A percentile compares a stretch with the other conserved stretches of the same genome.
These are phyloP conservation scores for Zapornia atra DNA, from an alignment of 2,113 vertebrate species.

Conservation along the genomic window DNA sequence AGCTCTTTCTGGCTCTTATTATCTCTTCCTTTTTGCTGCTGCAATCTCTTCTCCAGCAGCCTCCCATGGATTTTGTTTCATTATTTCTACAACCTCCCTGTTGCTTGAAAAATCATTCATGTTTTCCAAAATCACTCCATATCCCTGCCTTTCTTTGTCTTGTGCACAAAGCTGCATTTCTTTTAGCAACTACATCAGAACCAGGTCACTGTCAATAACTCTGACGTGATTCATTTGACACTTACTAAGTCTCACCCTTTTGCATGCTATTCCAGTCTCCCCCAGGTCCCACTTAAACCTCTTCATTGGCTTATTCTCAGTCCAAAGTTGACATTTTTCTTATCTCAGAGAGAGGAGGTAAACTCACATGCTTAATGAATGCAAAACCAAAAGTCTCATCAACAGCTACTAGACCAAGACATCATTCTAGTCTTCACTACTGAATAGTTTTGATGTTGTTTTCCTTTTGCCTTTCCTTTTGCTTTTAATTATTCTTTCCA, in stretches of 20 bases:
- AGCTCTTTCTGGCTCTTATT: neutral
- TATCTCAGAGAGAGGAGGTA: neutral
- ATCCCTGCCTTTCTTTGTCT: neutral
- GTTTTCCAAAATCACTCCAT: constrained; percentile 2
- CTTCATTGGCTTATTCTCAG: neutral
- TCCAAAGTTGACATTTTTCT: neutral
- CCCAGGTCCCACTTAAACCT: neutral
- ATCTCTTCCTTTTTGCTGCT: neutral
- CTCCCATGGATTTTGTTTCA: neutral
- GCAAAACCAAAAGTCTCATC: neutral
- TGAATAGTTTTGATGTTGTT: neutral
- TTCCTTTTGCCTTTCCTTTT: neutral
- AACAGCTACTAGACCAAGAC: neutral
- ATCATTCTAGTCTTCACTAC: neutral
- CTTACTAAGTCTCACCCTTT: neutral
- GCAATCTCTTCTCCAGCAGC: neutral
- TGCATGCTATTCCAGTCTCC: neutral
- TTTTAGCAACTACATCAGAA: neutral
- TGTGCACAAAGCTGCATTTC: neutral
- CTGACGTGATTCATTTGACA: neutral
- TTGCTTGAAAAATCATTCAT: neutral
- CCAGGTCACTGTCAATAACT: neutral
- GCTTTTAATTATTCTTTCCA: neutral
- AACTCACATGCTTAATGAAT: neutral
- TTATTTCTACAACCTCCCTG: neutral